Evolutionary conservation across 2,888 invertebrate genomes (phyloP).

Genomic region (Phyto melanocephala): DNA sequence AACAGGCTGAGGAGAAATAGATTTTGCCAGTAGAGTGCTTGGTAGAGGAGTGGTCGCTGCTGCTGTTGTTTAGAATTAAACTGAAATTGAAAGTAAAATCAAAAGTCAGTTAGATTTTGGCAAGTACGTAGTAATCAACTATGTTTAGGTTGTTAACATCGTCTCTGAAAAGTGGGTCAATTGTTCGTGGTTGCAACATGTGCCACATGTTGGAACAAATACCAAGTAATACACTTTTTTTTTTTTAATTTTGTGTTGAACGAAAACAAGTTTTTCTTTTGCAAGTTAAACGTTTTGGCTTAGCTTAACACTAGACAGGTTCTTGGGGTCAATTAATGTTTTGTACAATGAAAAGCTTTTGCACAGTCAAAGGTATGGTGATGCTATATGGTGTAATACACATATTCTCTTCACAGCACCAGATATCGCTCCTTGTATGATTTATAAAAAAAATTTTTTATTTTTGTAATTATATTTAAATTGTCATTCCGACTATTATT

Average conservation of each 20-base stretch:
- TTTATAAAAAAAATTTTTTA: too few species aligned
- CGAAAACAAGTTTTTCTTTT: constrained; percentile 48
- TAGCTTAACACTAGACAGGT: constrained; percentile 48
- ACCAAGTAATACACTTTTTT: constrained; percentile 52
- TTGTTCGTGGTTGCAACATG: constrained; percentile 48
- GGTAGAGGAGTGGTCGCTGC: background rate
- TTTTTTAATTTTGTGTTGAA: constrained; percentile 14
- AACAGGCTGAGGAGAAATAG: background rate
- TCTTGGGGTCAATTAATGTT: too few species aligned
- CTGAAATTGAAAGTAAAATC: constrained; percentile 45
- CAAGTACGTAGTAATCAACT: too few species aligned
- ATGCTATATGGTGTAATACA: too few species aligned
- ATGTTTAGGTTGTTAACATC: constrained; percentile 48
- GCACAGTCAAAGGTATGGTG: too few species aligned
- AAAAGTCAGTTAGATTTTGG: background rate
- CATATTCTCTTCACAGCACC: too few species aligned
- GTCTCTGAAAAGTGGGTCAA: constrained; percentile 54
- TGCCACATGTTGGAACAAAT: constrained; percentile 39
- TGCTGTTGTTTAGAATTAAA: constrained; percentile 6
- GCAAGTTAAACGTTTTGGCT: background rate
- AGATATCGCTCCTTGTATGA: too few species aligned
- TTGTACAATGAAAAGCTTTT: too few species aligned
- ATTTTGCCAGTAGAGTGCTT: background rate
- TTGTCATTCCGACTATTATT: too few species aligned
- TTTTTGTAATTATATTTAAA: too few species aligned